These are phyloP conservation scores for Helicolenus hilgendorfi DNA, from an alignment of 2,797 vertebrate genomes.

Conservation along the genomic window DNA sequence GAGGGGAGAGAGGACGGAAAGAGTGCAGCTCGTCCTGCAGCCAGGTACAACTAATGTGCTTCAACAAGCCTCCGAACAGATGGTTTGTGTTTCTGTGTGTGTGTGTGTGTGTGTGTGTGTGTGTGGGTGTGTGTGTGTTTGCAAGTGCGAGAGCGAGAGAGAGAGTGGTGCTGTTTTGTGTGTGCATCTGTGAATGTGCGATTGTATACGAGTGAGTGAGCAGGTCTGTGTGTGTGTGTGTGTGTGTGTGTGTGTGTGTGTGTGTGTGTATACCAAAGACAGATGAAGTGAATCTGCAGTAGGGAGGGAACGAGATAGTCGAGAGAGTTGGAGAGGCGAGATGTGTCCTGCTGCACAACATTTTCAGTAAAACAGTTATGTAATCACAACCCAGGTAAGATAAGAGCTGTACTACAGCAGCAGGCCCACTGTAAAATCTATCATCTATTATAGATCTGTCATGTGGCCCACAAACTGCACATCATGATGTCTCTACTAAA, in stretches of 20 bases:
- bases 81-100: constrained; percentile 48
- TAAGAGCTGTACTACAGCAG: constrained; percentile 28
- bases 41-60: constrained; percentile 47
- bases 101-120: constrained; percentile 18
- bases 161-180: constrained; percentile 12
- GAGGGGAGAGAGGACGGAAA: constrained; percentile 8
- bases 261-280: neutral
- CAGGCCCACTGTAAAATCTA: constrained; percentile 14
- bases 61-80: constrained; percentile 57
- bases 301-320: neutral
- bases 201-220: neutral
- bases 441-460: constrained; percentile 74
- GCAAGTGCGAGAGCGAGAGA: neutral
- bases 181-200: neutral
- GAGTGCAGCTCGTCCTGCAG: constrained; percentile 24
- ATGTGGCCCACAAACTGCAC: constrained; percentile 40
- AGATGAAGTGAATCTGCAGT: constrained; percentile 13
- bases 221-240: neutral
- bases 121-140: constrained; percentile 5
- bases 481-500: constrained; percentile 21
- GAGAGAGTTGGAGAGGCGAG: constrained; percentile 26
- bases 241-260: constrained; percentile 4
- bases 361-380: constrained; percentile 61
- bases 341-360: constrained; percentile 32
- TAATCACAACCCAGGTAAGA: constrained; percentile 64